Percentiles rank a stretch among this genome's conserved stretches.
These are phyloP conservation scores for Tromatobia lineatoria DNA, from an alignment of 2,888 invertebrate species.

Conservation along the genomic window DNA sequence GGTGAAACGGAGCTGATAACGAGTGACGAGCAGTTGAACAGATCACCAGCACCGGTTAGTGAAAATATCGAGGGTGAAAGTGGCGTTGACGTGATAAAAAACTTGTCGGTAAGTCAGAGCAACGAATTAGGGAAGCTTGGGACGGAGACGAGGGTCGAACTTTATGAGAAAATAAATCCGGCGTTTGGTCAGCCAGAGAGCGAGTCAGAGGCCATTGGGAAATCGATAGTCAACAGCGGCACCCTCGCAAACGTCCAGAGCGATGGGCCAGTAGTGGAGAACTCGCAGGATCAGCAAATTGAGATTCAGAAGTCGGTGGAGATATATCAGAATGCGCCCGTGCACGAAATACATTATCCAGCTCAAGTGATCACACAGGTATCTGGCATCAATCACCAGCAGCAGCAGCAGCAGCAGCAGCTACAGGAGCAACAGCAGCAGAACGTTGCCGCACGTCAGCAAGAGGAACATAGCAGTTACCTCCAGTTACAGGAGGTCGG, in stretches of 20 bases:
- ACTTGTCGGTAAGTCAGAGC: slow-evolving; percentile 64
- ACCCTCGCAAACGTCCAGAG: slow-evolving; percentile 25
- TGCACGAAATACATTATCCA: slow-evolving; percentile 82
- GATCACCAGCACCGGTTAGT: slow-evolving; percentile 70
- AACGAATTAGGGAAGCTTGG: slow-evolving; percentile 67
- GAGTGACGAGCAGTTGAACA: slow-evolving; percentile 34
- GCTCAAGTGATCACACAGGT: slow-evolving; percentile 73
- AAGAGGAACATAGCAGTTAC: slow-evolving; percentile 61
- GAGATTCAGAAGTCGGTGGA: slow-evolving; percentile 84
- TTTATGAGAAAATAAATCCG: slow-evolving; percentile 69
- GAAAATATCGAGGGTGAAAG: slow-evolving; percentile 71
- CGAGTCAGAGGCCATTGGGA: not conserved
- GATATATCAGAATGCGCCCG: slow-evolving; percentile 80
- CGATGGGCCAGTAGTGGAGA: not conserved
- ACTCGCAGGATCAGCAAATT: slow-evolving; percentile 70
- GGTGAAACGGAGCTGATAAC: slow-evolving; percentile 74
- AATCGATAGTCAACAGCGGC: slow-evolving; percentile 41
- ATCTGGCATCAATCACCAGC: slow-evolving; percentile 71
- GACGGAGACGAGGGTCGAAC: slow-evolving; percentile 27
- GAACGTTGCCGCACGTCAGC: slow-evolving; percentile 52
- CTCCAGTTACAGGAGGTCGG: slow-evolving; percentile 57
- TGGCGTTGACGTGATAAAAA: slow-evolving; percentile 49
- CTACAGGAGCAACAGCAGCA: slow-evolving; percentile 45
- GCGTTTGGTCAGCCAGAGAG: slow-evolving; percentile 56
- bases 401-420: slow-evolving; percentile 54